Base-by-base conservation (phyloP, 2,888 invertebrate species). In the Conus canariensis region DNA sequence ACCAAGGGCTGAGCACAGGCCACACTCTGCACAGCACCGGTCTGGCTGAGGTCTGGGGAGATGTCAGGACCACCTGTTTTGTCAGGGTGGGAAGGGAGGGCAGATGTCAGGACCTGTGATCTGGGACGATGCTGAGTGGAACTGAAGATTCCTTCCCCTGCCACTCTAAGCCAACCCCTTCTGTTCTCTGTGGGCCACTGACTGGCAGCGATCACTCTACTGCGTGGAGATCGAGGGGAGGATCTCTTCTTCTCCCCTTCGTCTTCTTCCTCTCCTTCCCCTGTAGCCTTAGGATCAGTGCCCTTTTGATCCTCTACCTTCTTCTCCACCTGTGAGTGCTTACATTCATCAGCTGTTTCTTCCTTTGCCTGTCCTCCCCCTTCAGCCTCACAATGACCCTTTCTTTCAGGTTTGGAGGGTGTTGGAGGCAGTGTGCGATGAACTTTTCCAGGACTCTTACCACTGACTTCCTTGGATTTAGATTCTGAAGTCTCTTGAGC, bases 61-160 rank as follows among this genome's bases (percentile, higher is more conserved):
- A 25, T 19, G 64, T 30, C 16, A 9, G 60, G 67, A 25, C 60
- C 22, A 7, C 60, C 60, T 19, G 83, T 19, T 19, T 14, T 30
- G 67, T 45, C 64, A 45, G 45, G 16, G 19, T 7, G 45, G 70
- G n/a, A 6, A 77, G 86, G 45, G 60, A 16, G 14, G n/a, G 45
- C 64, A 83, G 59, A 16, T 56, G 83, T 45, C 56, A 82, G 59
- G 45, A 19, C 5, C 3, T 14, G 22, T 19, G 56, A 4, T 60
- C 85, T 64, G 22, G n/a, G 85, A 22, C n/a, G 25, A 14, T 4
- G 85, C 25, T 56, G 85, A 45, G 85, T 12, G 0, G 74, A 22
- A n/a, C 10, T 8, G 83, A 89, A 89, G 70, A 89, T 74, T 74
- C 89, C 89, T 67, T 89, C 89, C 83, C 89, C 89, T 30, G 89